These are phyloP conservation scores for Lepidurus arcticus DNA, from an alignment of 1,140 invertebrate genomes.

Conservation along the genomic window DNA sequence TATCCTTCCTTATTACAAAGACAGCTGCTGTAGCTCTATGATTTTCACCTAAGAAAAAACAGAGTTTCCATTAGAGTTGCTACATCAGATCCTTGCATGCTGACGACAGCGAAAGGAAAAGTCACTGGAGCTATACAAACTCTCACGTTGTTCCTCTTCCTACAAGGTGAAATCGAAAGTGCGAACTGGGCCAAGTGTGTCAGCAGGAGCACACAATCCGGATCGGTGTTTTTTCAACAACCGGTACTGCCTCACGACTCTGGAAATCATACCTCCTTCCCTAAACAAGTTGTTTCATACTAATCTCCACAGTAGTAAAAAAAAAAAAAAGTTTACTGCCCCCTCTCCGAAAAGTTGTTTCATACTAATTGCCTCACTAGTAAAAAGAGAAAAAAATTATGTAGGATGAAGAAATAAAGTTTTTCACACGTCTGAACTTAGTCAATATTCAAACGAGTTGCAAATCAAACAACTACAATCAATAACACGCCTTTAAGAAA, in stretches of 20 bases:
- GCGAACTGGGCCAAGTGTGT: background rate
- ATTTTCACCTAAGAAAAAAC: background rate
- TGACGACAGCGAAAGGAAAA: conserved; percentile 21
- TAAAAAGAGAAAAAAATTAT: too few species aligned
- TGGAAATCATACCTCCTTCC: too few species aligned
- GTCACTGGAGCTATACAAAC: background rate
- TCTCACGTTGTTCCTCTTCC: background rate
- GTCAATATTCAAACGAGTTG: too few species aligned
- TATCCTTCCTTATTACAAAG: background rate
- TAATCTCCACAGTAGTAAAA: too few species aligned
- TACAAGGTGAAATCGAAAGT: conserved; percentile 18
- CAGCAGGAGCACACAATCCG: background rate
- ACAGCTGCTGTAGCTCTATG: background rate
- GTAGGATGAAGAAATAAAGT: too few species aligned
- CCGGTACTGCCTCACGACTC: background rate
- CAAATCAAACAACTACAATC: too few species aligned
- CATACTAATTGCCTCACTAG: too few species aligned
- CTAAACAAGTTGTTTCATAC: too few species aligned
- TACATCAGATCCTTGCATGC: background rate
- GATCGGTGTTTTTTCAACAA: background rate
- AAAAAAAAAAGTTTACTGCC: too few species aligned
- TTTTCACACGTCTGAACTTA: too few species aligned
- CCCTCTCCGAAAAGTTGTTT: too few species aligned
- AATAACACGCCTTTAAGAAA: too few species aligned
- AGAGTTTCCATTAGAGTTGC: background rate